Conservation (phyloP, 2,113 vertebrate species). For the Sphaerodactylus townsendi region DNA sequence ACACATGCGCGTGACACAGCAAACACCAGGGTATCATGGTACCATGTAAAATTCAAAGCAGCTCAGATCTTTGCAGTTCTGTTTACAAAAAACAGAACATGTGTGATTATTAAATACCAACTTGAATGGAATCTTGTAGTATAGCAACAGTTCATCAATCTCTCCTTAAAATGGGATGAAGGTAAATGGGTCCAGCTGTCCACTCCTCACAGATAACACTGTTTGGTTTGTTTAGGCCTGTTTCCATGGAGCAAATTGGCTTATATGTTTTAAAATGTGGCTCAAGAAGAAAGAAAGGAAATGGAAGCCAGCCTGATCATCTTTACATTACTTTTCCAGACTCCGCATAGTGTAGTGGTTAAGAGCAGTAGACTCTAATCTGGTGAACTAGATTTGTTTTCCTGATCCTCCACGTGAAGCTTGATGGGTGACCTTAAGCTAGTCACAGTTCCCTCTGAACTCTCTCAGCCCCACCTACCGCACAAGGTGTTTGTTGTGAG, state of each 20-base stretch:
- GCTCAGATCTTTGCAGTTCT: background rate
- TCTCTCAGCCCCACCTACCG: no score
- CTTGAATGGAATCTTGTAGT: no score
- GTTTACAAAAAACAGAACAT: background rate
- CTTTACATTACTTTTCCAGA: background rate
- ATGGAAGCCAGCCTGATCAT: background rate
- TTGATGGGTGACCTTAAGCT: no score
- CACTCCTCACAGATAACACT: no score
- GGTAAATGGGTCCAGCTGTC: background rate
- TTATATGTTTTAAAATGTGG: background rate
- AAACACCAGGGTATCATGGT: background rate
- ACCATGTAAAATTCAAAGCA: background rate
- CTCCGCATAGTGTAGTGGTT: no score
- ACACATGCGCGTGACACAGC: no score
- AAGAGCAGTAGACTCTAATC: no score
- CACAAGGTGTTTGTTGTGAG: no score
- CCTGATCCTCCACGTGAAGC: no score
- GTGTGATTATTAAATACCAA: no score
- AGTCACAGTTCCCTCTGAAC: no score
- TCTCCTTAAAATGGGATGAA: background rate
- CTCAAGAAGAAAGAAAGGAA: background rate
- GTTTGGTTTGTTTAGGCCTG: background rate
- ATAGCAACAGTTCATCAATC: background rate
- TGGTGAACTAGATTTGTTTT: no score
- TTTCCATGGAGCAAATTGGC: background rate